Evolutionary conservation across 2,888 invertebrate species (phyloP).

Genomic region (Chalcosyrphus nemorum): DNA sequence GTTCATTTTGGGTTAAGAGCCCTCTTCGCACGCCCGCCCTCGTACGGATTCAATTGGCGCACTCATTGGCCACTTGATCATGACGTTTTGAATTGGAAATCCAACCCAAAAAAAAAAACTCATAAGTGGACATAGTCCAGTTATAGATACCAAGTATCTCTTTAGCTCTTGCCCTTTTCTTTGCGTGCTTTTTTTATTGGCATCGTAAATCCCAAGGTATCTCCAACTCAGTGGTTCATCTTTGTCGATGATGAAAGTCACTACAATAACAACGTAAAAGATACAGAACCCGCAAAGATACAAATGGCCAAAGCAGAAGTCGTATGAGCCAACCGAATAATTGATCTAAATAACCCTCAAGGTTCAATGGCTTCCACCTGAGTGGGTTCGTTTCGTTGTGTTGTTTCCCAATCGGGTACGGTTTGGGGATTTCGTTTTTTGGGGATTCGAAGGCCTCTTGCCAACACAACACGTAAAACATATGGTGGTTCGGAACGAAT

Average conservation of each 20-base stretch:
- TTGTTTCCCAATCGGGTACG: constrained; percentile 55
- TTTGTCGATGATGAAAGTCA: not conserved
- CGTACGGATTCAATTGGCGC: constrained; percentile 4
- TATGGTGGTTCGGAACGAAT: not conserved
- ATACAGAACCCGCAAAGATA: constrained; percentile 5
- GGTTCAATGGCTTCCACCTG: constrained; percentile 64
- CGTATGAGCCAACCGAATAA: constrained; percentile 21
- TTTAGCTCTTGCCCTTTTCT: constrained; percentile 8
- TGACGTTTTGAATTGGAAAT: constrained; percentile 10
- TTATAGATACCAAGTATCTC: constrained; percentile 16
- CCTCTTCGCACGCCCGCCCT: not conserved
- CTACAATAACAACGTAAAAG: not conserved
- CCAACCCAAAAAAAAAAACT: not conserved
- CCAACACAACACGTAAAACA: not conserved
- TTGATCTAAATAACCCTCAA: constrained; percentile 64
- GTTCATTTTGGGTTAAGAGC: constrained; percentile 14
- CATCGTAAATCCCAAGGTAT: constrained; percentile 32
- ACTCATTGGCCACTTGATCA: constrained; percentile 11
- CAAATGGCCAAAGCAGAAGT: not conserved
- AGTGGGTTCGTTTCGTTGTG: constrained; percentile 54
- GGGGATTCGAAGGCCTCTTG: not conserved
- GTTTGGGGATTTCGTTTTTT: constrained; percentile 7
- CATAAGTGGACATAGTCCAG: constrained; percentile 21
- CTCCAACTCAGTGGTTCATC: not conserved
- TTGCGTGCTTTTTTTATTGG: constrained; percentile 10